Percentiles rank a stretch among this genome's conserved stretches.
These are phyloP conservation scores for Ennomos fuscantarius DNA, from an alignment of 2,888 invertebrate genomes.

Conservation along the genomic window DNA sequence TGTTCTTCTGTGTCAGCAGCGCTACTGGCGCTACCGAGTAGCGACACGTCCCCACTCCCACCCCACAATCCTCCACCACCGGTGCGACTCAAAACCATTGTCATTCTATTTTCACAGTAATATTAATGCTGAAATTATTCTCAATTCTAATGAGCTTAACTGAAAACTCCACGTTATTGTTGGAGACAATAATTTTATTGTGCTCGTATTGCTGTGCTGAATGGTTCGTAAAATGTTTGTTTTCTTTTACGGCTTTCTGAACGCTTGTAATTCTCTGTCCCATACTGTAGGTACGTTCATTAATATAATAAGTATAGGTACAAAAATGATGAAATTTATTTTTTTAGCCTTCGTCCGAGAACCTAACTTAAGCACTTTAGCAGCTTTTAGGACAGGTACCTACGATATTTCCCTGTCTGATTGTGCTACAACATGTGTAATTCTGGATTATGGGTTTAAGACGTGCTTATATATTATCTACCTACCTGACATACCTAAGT, in stretches of 20 bases:
- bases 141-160: conserved; percentile 69
- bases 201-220: conserved; percentile 33
- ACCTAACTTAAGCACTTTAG: too few relatives aligned
- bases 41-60: conserved; percentile 2
- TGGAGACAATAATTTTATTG: conserved; percentile 35
- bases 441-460: too few relatives aligned
- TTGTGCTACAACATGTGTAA: too few relatives aligned
- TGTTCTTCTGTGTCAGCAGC: conserved; percentile 1
- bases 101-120: conserved; percentile 79
- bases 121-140: conserved; percentile 50
- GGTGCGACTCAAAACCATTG: conserved; percentile 78
- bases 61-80: conserved; percentile 62
- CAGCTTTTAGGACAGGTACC: too few relatives aligned
- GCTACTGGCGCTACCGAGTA: not conserved
- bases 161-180: conserved; percentile 51
- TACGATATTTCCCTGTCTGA: too few relatives aligned
- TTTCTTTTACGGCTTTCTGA: conserved; percentile 7
- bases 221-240: conserved; percentile 36
- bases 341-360: too few relatives aligned
- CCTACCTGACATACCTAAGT: too few relatives aligned
- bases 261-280: not conserved
- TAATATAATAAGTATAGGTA: conserved; percentile 5
- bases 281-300: not conserved
- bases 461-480: too few relatives aligned
- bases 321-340: too few relatives aligned